phyloP scores from a whole-genome alignment of 2,797 vertebrate genomes.

The Coranthus polyacanthus region DNA sequence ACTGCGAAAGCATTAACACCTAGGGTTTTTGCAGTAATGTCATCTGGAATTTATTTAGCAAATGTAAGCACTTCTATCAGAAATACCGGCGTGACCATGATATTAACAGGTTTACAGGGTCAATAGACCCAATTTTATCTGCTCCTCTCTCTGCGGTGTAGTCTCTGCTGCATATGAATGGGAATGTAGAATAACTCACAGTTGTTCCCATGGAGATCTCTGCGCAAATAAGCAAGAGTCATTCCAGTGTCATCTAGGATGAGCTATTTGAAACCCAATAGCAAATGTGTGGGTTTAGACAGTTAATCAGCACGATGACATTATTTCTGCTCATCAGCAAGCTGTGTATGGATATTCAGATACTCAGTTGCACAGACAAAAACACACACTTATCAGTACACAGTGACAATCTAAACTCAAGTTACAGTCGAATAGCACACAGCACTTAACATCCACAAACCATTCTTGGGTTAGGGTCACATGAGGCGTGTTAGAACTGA shows the following conservation, averaged over 20 bases:
- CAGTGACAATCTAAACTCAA: slow-evolving; percentile 16
- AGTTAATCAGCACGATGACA: slow-evolving; percentile 36
- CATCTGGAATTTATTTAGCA: slow-evolving; percentile 5
- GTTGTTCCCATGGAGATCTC: slow-evolving; percentile 81
- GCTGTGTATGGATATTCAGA: slow-evolving; percentile 30
- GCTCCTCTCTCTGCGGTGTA: slow-evolving; percentile 17
- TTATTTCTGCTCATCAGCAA: slow-evolving; percentile 10
- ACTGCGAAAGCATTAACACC: slow-evolving; percentile 20
- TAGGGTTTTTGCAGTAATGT: slow-evolving; percentile 5
- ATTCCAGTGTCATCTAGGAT: slow-evolving; percentile 84
- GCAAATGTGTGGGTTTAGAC: slow-evolving; percentile 87
- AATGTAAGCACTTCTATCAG: neutral
- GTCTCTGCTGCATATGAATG: slow-evolving; percentile 73
- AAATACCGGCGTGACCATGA: neutral
- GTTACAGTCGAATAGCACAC: too few species aligned
- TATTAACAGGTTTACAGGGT: slow-evolving; percentile 19
- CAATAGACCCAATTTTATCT: slow-evolving; percentile 12
- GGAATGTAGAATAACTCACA: slow-evolving; percentile 82
- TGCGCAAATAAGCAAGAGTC: slow-evolving; percentile 86
- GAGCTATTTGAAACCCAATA: slow-evolving; percentile 81
- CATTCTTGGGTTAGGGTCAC: too few species aligned
- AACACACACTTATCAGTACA: slow-evolving; percentile 11
- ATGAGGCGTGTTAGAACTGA: too few species aligned
- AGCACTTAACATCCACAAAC: too few species aligned
- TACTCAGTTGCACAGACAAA: slow-evolving; percentile 44